Base-by-base conservation (phyloP, 2,797 vertebrate genomes). In the Hippocampus kuda region DNA sequence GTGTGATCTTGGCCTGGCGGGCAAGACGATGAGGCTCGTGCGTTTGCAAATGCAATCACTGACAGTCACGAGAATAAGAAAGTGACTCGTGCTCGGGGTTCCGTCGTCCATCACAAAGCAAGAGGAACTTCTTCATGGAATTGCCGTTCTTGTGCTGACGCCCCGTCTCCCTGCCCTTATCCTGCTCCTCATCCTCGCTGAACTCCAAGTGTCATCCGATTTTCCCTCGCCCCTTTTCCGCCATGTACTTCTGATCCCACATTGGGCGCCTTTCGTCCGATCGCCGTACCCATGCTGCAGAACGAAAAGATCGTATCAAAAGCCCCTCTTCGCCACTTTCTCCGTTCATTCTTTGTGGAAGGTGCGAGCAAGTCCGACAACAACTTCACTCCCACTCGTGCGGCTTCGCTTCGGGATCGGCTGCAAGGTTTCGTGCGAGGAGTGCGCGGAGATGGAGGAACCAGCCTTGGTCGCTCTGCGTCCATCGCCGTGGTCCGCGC, bases 401-500 rank as follows among this genome's bases (percentile, higher is more conserved):
- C 6, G 56, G 34, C 62, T 65, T 51, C n/a, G 49, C 38, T 59
- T 27, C 53, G 62, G 38, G 56, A 66, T 65, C 67, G 60, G 66
- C 72, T 8, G 53, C 20, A 57, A 60, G 62, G 24, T 26, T 26
- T 65, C 16, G 65, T 2, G 51, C 22, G 60, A 72, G 10, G 68
- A 74, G 73, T 77, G 1, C 2, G 70, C 68, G 53, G 63, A 77
- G 27, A 70, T 68, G 1, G 69, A 74, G 68, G 65, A 77, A 75
- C 62, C 65, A 13, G 70, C 41, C 70, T 68, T 48, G 11, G 15
- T 66, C 68, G 38, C 70, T 65, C 70, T 65, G 76, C 72, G 73
- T 66, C 70, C 73, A 71, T 63, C 61, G 77, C 79, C 74, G 74
- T 22, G 62, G 65, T 57, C 70, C 71, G 64, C 68, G 67, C 30